Percentiles rank a stretch among this genome's conserved stretches.
phyloP scores from a whole-genome alignment of 2,797 vertebrate species.

The Pterois miles region DNA sequence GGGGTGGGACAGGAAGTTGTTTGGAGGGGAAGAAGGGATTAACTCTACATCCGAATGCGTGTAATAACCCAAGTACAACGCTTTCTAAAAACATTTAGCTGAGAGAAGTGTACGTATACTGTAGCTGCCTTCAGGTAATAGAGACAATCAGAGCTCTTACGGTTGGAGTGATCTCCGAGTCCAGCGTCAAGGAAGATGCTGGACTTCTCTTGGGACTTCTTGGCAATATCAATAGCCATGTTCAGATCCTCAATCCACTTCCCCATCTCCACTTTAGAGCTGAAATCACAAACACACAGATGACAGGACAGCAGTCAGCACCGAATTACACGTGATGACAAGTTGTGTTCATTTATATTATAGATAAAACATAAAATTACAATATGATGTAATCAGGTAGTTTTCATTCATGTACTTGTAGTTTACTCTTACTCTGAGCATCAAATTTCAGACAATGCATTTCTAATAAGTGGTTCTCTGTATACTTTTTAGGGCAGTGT shows the following conservation, averaged over 20 bases:
- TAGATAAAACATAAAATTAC: background rate
- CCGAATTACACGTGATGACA: background rate
- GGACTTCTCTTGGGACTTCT: slow-evolving; percentile 84
- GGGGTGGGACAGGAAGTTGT: slow-evolving; percentile 41
- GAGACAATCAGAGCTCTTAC: slow-evolving; percentile 79
- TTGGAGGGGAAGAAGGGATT: slow-evolving; percentile 41
- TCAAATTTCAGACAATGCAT: background rate
- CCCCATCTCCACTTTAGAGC: slow-evolving; percentile 93
- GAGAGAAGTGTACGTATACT: too few species aligned
- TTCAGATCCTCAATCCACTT: slow-evolving; percentile 97
- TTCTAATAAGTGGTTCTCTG: background rate
- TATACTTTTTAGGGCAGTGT: rapidly evolving
- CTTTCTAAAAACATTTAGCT: too few species aligned
- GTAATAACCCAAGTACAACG: background rate
- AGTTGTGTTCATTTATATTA: background rate
- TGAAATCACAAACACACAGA: slow-evolving; percentile 56
- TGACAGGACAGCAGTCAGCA: background rate
- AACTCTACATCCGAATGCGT: slow-evolving; percentile 23
- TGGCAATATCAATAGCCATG: slow-evolving; percentile 89
- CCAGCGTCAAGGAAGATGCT: slow-evolving; percentile 82
- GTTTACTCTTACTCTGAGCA: too few species aligned
- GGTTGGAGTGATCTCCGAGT: slow-evolving; percentile 79
- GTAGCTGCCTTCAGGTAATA: background rate
- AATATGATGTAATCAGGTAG: background rate
- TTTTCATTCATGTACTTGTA: too few species aligned